Evolutionary conservation across 2,888 invertebrate genomes (phyloP), one percentile per base, ranked within the genome.

Genomic region (Xylota sylvarum): DNA sequence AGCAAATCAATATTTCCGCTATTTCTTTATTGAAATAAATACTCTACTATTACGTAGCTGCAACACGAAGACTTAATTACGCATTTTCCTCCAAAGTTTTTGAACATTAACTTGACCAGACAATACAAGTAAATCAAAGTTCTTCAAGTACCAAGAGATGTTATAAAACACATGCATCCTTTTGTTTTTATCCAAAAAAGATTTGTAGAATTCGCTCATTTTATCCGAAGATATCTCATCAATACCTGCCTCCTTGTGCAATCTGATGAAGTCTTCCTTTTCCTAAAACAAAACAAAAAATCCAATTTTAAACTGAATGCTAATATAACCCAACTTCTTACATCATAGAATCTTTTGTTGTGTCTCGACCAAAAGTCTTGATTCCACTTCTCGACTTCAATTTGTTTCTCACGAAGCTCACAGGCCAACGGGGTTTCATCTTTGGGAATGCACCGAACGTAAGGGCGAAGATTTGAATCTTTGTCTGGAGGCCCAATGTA

Each of bases 151-250:
- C 97, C 97, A 98, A 79, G 96, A 95, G 69, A 95, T 93, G 90
- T 98, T 98, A 91, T 97, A 98, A 79, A 93, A 92, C 0, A 96
- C 92, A 91, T 98, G 97, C 0, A 93, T 92, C 88, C 94, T 94
- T 95, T 96, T 96, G 91, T 97, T 96, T 90, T 96, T 95, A 91
- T 97, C 96, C 12, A 98, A 93, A 91, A 98, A 98, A 62, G 94
- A 92, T 93, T 97, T 97, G 90, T 98, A 98, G 92, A 98, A 98
- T 27, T 95, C 95, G 89, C 97, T 97, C 96, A 98, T 96, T 92
- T 97, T 96, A 92, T 97, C 97, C 0, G 97, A 95, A 4, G 95
- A 94, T 23, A 96, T 91, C 50, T 94, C 94, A 70, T 93, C 93
- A 88, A 94, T 88, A 27, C 90, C 90, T n/a, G 79, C 93, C 6